phyloP scores from a whole-genome alignment of 2,113 vertebrate genomes.

The Pionites leucogaster region DNA sequence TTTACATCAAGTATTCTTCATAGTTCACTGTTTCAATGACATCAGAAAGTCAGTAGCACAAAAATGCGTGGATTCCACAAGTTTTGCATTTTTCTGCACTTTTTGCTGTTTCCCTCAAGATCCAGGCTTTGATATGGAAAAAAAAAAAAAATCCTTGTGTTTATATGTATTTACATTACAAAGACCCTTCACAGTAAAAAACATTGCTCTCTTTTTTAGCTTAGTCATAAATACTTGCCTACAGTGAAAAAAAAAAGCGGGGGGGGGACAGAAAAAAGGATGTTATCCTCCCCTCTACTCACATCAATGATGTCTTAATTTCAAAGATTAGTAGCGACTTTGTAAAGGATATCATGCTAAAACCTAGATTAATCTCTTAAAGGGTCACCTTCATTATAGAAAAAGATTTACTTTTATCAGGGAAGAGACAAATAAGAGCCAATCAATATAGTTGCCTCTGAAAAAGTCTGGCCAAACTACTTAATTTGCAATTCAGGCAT shows the following conservation, averaged over 20 bases:
- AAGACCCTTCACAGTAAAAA: neutral
- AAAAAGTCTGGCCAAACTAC: neutral
- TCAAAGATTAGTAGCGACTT: neutral
- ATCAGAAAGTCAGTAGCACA: neutral
- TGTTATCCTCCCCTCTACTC: neutral
- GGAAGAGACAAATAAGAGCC: neutral
- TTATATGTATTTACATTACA: neutral
- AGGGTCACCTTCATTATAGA: neutral
- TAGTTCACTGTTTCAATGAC: neutral
- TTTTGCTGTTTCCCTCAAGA: neutral
- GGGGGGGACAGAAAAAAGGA: no score
- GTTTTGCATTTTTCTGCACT: neutral
- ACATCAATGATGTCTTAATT: neutral
- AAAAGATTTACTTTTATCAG: neutral
- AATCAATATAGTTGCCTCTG: neutral
- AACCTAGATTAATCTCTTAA: neutral
- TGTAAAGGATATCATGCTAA: neutral
- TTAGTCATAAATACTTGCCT: neutral
- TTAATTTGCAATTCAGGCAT: neutral
- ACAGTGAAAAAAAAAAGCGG: rapidly evolving
- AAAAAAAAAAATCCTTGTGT: neutral
- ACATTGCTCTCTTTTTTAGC: neutral
- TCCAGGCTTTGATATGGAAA: neutral
- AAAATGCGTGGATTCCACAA: neutral
- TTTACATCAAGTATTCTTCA: neutral